Evolutionary conservation across 2,888 invertebrate genomes (phyloP).

Genomic region (Oligia strigilis): DNA sequence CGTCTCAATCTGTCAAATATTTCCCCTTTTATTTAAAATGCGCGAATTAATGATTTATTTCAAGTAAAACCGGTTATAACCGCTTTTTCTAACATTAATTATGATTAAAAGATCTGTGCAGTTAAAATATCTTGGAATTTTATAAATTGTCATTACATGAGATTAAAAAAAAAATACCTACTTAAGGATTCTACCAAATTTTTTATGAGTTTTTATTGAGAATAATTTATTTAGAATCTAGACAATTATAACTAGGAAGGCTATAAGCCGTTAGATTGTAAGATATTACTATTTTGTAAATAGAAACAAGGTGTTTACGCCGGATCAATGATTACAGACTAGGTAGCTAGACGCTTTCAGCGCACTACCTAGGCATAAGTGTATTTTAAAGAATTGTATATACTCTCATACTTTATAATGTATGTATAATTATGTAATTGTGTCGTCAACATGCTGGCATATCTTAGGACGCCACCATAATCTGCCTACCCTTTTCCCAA

Average conservation of each 20-base stretch:
- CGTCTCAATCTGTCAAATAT: background rate
- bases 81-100: background rate
- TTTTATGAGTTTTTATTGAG: background rate
- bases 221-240: conserved; percentile 5
- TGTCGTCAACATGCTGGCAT: background rate
- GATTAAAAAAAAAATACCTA: background rate
- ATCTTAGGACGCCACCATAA: background rate
- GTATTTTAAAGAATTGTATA: background rate
- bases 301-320: background rate
- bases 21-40: background rate
- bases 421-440: background rate
- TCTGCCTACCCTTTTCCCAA: too few relatives aligned
- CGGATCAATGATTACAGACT: conserved; percentile 13
- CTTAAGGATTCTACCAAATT: background rate
- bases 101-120: background rate
- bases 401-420: background rate
- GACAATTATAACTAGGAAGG: background rate
- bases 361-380: background rate
- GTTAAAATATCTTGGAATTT: background rate
- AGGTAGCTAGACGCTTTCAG: conserved; percentile 13
- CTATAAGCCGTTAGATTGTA: conserved; percentile 9
- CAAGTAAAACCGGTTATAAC: background rate
- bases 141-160: background rate
- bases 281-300: conserved; percentile 11
- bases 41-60: background rate